Evolutionary conservation across 2,797 vertebrate species (phyloP).

Genomic region (Lophius americanus): DNA sequence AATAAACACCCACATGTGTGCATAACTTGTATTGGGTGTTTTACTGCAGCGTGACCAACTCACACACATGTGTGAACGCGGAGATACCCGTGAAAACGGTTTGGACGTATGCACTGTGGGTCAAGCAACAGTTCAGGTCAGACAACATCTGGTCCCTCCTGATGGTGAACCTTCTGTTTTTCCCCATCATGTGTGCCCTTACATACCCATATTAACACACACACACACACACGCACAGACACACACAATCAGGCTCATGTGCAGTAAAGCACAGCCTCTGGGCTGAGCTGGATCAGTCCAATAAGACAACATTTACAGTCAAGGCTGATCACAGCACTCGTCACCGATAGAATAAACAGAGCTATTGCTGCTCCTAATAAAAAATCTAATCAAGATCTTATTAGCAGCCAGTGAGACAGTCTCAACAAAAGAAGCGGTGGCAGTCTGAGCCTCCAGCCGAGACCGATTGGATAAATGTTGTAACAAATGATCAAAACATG

Average conservation of each 20-base stretch:
- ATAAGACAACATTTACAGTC: constrained; percentile 62
- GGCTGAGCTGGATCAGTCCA: constrained; percentile 31
- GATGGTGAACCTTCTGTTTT: background rate
- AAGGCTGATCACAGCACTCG: constrained; percentile 54
- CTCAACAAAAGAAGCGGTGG: too few relatives aligned
- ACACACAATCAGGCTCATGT: constrained; percentile 8
- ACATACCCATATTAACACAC: background rate
- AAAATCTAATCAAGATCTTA: too few relatives aligned
- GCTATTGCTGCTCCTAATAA: too few relatives aligned
- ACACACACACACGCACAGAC: background rate
- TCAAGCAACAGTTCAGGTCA: constrained; percentile 26
- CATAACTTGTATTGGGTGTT: constrained; percentile 44
- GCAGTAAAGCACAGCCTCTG: constrained; percentile 7
- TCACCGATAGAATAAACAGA: constrained; percentile 12
- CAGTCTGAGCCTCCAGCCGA: too few relatives aligned
- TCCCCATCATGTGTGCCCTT: constrained; percentile 17
- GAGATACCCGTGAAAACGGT: constrained; percentile 15
- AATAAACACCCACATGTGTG: constrained; percentile 53
- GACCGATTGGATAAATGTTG: too few relatives aligned
- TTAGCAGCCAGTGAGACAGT: too few relatives aligned
- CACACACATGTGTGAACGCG: constrained; percentile 16
- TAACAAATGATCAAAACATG: too few relatives aligned
- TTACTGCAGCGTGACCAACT: constrained; percentile 19
- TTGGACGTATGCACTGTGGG: constrained; percentile 12
- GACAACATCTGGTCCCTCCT: constrained; percentile 33